A percentile compares a stretch with the other conserved stretches of the same genome.
Conservation (phyloP, 2,797 vertebrate species). For the Typhlichthys eigenmanni region DNA sequence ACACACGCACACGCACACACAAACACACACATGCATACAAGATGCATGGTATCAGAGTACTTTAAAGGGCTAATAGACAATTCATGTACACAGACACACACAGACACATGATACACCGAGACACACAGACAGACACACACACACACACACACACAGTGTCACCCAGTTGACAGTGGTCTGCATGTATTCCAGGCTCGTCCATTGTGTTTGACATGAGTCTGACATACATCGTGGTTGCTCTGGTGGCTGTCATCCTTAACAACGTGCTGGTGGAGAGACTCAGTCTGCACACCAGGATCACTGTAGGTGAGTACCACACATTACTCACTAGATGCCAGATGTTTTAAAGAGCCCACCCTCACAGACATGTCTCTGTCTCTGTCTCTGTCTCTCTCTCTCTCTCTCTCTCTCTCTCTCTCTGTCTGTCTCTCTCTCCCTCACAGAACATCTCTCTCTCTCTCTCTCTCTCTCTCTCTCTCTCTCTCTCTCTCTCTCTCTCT, state of each 20-base stretch:
- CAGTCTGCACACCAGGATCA: conserved; percentile 91
- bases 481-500: conserved; percentile 7
- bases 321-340: not conserved
- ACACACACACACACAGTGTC: too few species aligned
- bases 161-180: not conserved
- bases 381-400: not conserved
- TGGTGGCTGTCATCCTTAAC: conserved; percentile 92
- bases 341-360: too few species aligned
- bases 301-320: conserved; percentile 80
- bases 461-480: conserved; percentile 1
- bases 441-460: not conserved
- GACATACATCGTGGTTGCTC: conserved; percentile 93
- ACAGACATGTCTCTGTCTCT: not conserved
- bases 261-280: conserved; percentile 92
- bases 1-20: not conserved
- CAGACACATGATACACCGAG: not conserved
- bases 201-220: conserved; percentile 98
- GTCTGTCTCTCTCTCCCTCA: not conserved
- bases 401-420: not conserved
- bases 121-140: not conserved
- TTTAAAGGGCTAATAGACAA: not conserved
- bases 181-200: conserved; percentile 82
- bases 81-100: not conserved
- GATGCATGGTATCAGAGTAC: not conserved
- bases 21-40: not conserved